Evolutionary conservation across 2,113 vertebrate genomes (phyloP), one percentile per base, ranked within the genome.

Genomic region (Mormyrus iriodes): DNA sequence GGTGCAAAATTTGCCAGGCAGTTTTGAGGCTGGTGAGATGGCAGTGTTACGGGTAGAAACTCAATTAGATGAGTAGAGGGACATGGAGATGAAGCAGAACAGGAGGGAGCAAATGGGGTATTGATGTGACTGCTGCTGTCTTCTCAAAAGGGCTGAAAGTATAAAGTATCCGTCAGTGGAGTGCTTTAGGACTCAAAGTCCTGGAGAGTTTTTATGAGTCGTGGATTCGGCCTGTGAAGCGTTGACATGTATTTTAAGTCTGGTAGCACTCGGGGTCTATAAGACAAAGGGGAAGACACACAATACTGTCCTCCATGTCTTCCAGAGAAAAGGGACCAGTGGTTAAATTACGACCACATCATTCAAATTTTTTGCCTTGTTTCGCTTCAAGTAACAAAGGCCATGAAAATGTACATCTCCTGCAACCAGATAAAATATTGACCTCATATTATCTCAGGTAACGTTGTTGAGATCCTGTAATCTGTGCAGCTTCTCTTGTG

Each of bases 231-330:
- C 89, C 83, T 87, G 65, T 90, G 85, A 51, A 89, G 58, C 2
- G 90, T 89, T 94, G 94, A 94, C 93, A 92, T 93, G 90, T 91
- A 93, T 94, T 86, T 84, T 94, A 92, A 95, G 92, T 85, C 89
- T 1, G 76, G 90, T 89, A 92, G 90, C 93, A 93, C 90, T 93
- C 44, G 61, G 92, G 91, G 90, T 91, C 88, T 91, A 91, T 91
- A 92, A 93, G 91, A 94, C 93, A 95, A 95, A 93, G 89, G 92
- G 17, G 79, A 82, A 89, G 95, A 95, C 92, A 95, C 94, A 92
- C 91, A 91, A 94, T 95, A 93, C 93, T 89, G 90, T 89, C 89
- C 91, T 87, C 79, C 27, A 88, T 87, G 91, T 90, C 65, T 87
- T 84, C 93, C 93, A 94, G 93, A 94, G 90, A 90, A 17, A 58